Evolutionary conservation across 2,888 invertebrate species (phyloP).

Genomic region (Lamellibrachia satsuma): DNA sequence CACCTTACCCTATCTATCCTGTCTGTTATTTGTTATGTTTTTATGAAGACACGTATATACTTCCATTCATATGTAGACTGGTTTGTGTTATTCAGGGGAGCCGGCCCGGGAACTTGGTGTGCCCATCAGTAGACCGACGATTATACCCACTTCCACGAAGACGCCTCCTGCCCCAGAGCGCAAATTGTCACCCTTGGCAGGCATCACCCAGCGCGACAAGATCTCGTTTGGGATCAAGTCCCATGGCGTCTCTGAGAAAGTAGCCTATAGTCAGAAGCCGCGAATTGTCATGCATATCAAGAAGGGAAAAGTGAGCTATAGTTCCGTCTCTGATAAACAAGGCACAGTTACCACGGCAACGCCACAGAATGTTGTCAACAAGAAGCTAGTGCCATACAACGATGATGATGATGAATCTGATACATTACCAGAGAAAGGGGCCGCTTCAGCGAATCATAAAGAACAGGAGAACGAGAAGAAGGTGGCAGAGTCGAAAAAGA

Average conservation of each 20-base stretch:
- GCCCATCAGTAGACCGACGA: not conserved
- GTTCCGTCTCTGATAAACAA: constrained; percentile 21
- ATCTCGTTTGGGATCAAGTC: constrained; percentile 52
- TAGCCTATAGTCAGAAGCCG: constrained; percentile 42
- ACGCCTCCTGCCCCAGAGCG: not conserved
- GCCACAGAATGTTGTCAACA: not conserved
- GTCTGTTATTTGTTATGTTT: not conserved
- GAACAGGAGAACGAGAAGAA: not conserved
- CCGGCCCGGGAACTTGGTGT: not conserved
- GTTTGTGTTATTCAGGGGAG: not conserved
- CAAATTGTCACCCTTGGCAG: constrained; percentile 27
- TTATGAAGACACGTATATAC: not conserved
- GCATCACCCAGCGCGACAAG: constrained; percentile 44
- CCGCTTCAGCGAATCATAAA: not conserved
- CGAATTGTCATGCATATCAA: constrained; percentile 63
- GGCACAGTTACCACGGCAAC: not conserved
- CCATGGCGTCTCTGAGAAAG: constrained; percentile 14
- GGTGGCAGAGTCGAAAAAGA: not conserved
- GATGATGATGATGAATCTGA: constrained; percentile 37
- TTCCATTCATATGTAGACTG: not conserved
- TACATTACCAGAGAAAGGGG: constrained; percentile 20
- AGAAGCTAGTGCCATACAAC: constrained; percentile 60
- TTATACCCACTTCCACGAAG: constrained; percentile 7
- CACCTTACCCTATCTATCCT: not conserved
- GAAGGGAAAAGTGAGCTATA: constrained; percentile 54